Percentiles rank a stretch among this genome's conserved stretches.
Evolutionary conservation across 2,113 vertebrate species (phyloP).

Genomic region (Pygoscelis antarcticus): DNA sequence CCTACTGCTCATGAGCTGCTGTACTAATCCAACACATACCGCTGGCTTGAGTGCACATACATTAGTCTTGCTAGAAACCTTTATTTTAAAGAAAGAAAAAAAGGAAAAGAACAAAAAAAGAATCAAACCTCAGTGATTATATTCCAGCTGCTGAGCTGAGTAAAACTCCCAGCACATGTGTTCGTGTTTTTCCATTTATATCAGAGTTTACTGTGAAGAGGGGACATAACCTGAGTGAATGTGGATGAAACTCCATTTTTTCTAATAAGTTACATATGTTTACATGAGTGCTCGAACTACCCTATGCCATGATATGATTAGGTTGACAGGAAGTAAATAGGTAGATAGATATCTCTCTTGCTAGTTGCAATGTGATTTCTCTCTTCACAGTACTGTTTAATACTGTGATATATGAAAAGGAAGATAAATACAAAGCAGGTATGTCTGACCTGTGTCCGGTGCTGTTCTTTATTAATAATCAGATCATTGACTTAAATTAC

Average conservation of each 20-base stretch:
- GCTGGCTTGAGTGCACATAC: background rate
- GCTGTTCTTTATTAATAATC: slow-evolving; percentile 32
- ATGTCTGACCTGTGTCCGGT: background rate
- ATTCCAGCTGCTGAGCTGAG: background rate
- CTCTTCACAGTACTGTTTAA: background rate
- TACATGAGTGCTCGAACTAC: background rate
- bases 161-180: background rate
- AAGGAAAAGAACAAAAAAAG: background rate
- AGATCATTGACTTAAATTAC: slow-evolving; percentile 27
- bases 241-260: background rate
- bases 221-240: background rate
- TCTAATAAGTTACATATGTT: background rate
- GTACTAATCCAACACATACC: background rate
- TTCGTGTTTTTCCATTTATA: background rate
- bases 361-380: background rate
- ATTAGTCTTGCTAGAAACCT: background rate
- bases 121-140: background rate
- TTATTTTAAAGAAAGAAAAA: background rate
- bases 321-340: background rate
- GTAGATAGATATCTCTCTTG: background rate
- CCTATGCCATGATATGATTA: background rate
- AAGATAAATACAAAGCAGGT: background rate
- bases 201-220: background rate
- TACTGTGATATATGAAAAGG: background rate
- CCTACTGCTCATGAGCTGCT: background rate